Conservation (phyloP, 2,797 vertebrate species). For the Brotogeris chrysoptera region DNA sequence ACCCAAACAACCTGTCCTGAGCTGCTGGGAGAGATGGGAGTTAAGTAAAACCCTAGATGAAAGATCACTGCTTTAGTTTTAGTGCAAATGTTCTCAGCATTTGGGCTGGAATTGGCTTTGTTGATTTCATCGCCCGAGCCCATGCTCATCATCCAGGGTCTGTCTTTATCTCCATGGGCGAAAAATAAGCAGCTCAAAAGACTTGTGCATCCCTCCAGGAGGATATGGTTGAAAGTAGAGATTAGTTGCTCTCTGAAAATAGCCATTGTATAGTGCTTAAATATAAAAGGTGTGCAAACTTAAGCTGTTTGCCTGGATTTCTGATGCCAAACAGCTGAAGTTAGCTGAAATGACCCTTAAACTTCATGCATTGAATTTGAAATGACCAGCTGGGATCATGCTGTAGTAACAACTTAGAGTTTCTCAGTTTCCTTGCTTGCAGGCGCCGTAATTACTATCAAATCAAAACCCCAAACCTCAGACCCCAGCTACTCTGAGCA, state of each 20-base stretch:
- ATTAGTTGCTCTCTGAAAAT: neutral
- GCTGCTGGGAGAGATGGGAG: neutral
- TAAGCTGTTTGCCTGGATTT: neutral
- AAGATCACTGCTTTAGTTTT: neutral
- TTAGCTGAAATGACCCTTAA: neutral
- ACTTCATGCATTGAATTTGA: neutral
- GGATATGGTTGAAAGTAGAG: neutral
- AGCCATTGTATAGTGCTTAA: neutral
- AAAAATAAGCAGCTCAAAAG: neutral
- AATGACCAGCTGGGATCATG: neutral
- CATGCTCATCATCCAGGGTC: neutral
- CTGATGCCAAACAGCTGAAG: neutral
- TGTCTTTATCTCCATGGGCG: neutral
- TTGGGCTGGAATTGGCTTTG: neutral
- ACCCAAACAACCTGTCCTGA: neutral
- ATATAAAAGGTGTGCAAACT: neutral
- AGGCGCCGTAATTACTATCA: neutral
- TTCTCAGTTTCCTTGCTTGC: neutral
- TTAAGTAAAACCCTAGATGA: neutral
- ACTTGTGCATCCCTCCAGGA: neutral
- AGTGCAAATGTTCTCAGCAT: too few species aligned
- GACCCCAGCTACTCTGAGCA: neutral
- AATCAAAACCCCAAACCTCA: neutral
- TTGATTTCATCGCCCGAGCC: neutral
- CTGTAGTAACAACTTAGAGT: neutral